A percentile compares a stretch with the other conserved stretches of the same genome.
These are phyloP conservation scores for Oenanthe oenanthe DNA, from an alignment of 2,113 vertebrate genomes.

Conservation along the genomic window DNA sequence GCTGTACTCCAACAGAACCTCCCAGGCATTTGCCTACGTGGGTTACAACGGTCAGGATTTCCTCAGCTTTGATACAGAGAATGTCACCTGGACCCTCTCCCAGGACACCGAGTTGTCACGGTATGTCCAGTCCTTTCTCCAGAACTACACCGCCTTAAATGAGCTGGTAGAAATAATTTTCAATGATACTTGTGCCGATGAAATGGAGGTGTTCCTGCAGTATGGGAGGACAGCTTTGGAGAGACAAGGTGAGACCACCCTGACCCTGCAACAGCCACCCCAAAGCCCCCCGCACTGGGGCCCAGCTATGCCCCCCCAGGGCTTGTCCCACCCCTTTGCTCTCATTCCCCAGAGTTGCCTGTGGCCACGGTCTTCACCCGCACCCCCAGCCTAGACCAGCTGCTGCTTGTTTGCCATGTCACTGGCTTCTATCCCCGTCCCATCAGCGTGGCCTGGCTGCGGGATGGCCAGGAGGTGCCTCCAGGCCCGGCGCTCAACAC, in stretches of 20 bases:
- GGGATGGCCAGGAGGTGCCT: not conserved
- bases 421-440: not conserved
- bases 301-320: accelerated
- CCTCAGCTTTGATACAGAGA: not conserved
- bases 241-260: slow-evolving; percentile 13
- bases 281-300: not conserved
- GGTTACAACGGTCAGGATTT: slow-evolving; percentile 34
- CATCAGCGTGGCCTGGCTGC: slow-evolving; percentile 12
- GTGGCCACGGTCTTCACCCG: not conserved
- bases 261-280: not conserved
- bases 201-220: not conserved
- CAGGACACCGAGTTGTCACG: not conserved
- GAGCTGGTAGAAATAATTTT: not conserved
- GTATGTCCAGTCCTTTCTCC: not conserved
- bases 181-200: not conserved
- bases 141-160: not conserved
- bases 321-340: not conserved
- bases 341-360: not conserved
- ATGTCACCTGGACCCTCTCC: not conserved
- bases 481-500: not conserved
- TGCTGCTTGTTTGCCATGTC: not conserved
- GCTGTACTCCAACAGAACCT: not conserved
- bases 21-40: not conserved
- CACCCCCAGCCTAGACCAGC: not conserved
- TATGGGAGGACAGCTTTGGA: not conserved